Base-by-base conservation (phyloP, 1,140 invertebrate species). In the Cydia splendana region DNA sequence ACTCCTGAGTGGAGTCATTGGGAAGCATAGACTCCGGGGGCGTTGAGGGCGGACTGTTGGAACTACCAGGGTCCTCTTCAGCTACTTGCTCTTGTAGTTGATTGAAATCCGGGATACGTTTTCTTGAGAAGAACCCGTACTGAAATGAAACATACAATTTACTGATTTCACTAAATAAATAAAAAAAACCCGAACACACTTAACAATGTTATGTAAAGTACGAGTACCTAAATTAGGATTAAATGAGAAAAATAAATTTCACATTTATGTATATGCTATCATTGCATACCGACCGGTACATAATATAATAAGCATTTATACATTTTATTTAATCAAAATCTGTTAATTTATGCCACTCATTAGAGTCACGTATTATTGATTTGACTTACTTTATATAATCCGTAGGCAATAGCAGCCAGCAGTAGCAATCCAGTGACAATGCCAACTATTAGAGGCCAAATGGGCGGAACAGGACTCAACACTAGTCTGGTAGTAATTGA, bases 61-160 rank as follows among this genome's bases (percentile, higher is more conserved):
- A 71, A 42, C 67, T 71, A 4, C 67, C 38, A 20, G 67, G 67
- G 34, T 71, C 67, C 30, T 45, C 30, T 24, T 15, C n/a, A 38
- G 65, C 2, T n/a, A 48, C 18, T 24, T 65, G 53, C 2, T 76
- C 75, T 51, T 76, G n/a, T 38, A 28, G 15, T 10, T 38, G 45
- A 15, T 75, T 65, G 28, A 76, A 65, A 7, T 76, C 62, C 5
- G 38, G 20, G 18, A 45, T 24, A 3, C 62, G n/a, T 24, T 67
- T 67, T 69, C 75, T 67, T 20, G 75, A 76, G 65, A 76, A 76
- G 65, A 76, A 76, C 4, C 75, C 75, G 62, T 76, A 69, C 75
- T 76, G 65, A 30, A 67, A 75, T 24, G 24, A 13, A 75, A 51
- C 13, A 28, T 18, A 13, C 4, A 20, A 10, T 74, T 24, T 24